These are phyloP conservation scores for Perca schrenkii DNA, from an alignment of 2,113 vertebrate genomes.

Conservation along the genomic window DNA sequence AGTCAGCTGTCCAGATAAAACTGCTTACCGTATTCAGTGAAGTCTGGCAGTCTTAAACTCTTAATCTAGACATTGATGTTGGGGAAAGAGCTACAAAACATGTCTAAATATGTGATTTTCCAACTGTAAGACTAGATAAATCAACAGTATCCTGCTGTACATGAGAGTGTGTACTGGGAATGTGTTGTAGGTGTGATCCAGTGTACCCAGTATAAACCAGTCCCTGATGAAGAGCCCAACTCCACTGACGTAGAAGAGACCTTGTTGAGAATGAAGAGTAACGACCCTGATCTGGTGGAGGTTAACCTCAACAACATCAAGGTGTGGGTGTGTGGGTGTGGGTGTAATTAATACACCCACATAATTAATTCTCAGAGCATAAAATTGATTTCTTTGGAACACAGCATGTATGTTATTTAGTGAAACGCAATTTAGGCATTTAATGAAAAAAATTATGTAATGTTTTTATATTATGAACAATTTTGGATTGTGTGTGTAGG, in stretches of 20 bases:
- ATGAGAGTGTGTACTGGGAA: not conserved
- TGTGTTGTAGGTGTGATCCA: slow-evolving; percentile 93
- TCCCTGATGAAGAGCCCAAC: slow-evolving; percentile 96
- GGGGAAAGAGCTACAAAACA: not conserved
- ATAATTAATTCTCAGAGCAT: not conserved
- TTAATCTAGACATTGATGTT: not conserved
- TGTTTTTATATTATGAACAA: not conserved
- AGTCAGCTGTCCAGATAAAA: not conserved
- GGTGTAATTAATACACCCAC: no score
- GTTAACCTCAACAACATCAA: slow-evolving; percentile 99
- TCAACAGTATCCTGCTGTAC: not conserved
- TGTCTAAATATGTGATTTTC: not conserved
- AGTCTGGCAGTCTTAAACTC: not conserved
- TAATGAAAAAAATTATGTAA: not conserved
- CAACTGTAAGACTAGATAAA: not conserved
- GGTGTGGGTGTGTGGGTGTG: slow-evolving; percentile 73
- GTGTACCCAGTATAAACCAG: slow-evolving; percentile 94
- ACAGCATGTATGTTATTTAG: not conserved
- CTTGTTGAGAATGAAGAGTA: slow-evolving; percentile 89
- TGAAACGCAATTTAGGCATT: not conserved
- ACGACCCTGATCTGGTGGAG: slow-evolving; percentile 93
- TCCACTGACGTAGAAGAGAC: slow-evolving; percentile 95
- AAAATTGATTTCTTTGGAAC: not conserved
- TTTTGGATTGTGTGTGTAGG: no score
- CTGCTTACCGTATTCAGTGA: slow-evolving; percentile 7